phyloP scores from a whole-genome alignment of 2,113 vertebrate genomes.

The Neodontobutis hainanensis region DNA sequence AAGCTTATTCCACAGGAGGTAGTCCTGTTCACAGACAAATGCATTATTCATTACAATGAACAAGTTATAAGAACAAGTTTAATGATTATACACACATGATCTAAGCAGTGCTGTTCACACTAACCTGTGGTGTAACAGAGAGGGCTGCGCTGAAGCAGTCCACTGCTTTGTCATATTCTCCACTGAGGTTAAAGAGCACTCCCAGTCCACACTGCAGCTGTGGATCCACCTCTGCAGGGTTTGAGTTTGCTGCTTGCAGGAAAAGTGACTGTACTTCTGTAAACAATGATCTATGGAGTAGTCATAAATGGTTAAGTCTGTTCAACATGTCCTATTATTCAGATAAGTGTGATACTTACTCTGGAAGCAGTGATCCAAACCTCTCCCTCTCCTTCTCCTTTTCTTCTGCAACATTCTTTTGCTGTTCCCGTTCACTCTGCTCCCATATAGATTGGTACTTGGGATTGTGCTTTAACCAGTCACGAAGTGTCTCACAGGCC shows the following conservation, averaged over 20 bases:
- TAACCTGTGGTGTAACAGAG: slow-evolving; percentile 89
- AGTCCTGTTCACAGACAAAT: slow-evolving; percentile 80
- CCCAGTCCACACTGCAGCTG: slow-evolving; percentile 97
- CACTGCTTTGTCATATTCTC: slow-evolving; percentile 96
- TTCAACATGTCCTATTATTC: not conserved
- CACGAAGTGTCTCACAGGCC: slow-evolving; percentile 92
- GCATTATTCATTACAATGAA: not conserved
- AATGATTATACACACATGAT: not conserved
- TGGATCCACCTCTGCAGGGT: slow-evolving; percentile 88
- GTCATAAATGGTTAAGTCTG: not conserved
- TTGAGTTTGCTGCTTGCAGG: slow-evolving; percentile 86
- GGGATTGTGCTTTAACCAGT: slow-evolving; percentile 91
- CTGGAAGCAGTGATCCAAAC: slow-evolving; percentile 89
- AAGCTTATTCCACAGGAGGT: slow-evolving; percentile 96
- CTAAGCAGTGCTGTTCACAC: not conserved
- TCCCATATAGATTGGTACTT: slow-evolving; percentile 85
- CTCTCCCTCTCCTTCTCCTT: slow-evolving; percentile 81
- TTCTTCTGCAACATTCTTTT: slow-evolving; percentile 47
- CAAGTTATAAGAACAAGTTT: not conserved
- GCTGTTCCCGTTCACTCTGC: slow-evolving; percentile 66
- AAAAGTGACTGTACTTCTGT: slow-evolving; percentile 93
- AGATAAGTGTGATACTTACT: slow-evolving; percentile 81
- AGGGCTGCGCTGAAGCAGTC: slow-evolving; percentile 96
- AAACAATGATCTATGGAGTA: slow-evolving; percentile 84
- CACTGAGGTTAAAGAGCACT: slow-evolving; percentile 97